Percentiles rank a stretch among this genome's conserved stretches.
Conservation (phyloP, 2,113 vertebrate species). For the Pristiophorus japonicus region DNA sequence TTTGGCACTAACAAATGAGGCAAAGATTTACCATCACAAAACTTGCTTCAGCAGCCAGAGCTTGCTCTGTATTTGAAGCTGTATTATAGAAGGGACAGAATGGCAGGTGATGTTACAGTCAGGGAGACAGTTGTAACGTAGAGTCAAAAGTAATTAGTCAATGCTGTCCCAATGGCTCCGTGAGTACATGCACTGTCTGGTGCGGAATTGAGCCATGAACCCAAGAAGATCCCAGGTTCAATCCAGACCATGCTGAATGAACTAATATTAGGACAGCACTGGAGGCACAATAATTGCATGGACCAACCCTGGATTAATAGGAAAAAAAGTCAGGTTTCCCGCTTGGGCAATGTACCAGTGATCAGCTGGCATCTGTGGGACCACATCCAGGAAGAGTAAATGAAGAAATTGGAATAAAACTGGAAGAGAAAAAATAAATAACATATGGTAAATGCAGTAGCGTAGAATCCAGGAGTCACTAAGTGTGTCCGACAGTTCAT, state of each 20-base stretch:
- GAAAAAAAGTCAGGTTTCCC: not conserved
- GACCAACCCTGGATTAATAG: not conserved
- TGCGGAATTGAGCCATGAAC: not conserved
- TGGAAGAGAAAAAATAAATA: not conserved
- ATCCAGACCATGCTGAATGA: not conserved
- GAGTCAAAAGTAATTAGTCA: not conserved
- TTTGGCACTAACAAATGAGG: not conserved
- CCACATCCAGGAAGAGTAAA: not conserved
- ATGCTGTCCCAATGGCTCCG: not conserved
- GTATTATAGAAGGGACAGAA: not conserved
- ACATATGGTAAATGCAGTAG: not conserved
- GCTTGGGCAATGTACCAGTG: not conserved
- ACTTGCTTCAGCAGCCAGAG: not conserved
- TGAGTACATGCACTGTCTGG: not conserved
- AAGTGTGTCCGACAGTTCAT: not conserved
- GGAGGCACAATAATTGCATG: not conserved
- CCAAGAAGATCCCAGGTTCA: not conserved
- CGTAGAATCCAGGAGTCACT: not conserved
- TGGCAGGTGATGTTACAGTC: not conserved
- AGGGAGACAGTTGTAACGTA: not conserved
- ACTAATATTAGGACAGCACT: not conserved
- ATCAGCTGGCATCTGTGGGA: not conserved
- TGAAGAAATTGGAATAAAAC: not conserved
- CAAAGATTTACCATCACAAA: not conserved
- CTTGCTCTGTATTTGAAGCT: not conserved